Conservation (phyloP, 2,797 vertebrate species). For the Parotocinclus haroldoi region DNA sequence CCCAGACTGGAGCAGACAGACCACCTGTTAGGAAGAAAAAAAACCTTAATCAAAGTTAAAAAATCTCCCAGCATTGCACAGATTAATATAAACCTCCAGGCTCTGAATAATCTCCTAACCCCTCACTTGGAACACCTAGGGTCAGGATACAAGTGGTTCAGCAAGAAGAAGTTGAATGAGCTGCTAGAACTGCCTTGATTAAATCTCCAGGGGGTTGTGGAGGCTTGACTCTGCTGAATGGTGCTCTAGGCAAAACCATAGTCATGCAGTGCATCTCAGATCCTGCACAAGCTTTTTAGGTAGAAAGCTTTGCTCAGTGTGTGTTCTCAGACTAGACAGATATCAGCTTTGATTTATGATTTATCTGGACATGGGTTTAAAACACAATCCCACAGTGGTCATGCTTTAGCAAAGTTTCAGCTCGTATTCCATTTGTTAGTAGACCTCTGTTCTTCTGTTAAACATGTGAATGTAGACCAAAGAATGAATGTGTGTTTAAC, state of each 20-base stretch:
- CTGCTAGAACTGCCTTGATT: conserved; percentile 63
- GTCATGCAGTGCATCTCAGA: conserved; percentile 57
- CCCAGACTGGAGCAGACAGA: conserved; percentile 58
- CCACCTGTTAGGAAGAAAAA: conserved; percentile 61
- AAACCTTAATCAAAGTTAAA: conserved; percentile 68
- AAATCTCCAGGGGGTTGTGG: conserved; percentile 68
- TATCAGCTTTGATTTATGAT: conserved; percentile 34
- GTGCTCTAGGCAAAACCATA: conserved; percentile 52
- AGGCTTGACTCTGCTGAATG: conserved; percentile 57
- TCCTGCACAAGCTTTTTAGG: conserved; percentile 60
- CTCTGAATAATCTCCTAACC: conserved; percentile 60
- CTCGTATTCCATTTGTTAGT: not conserved
- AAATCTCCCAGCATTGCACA: conserved; percentile 62
- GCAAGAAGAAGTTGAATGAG: conserved; percentile 66
- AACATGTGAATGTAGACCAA: too few relatives aligned
- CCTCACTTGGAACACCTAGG: conserved; percentile 57
- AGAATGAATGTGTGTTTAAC: too few relatives aligned
- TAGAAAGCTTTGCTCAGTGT: conserved; percentile 61
- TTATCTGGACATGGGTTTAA: conserved; percentile 22
- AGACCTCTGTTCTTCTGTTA: not conserved
- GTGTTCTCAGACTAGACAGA: conserved; percentile 59
- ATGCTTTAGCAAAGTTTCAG: not conserved
- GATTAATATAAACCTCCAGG: conserved; percentile 66
- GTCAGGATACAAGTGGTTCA: conserved; percentile 62
- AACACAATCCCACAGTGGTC: not conserved